Evolutionary conservation across 23 tunicate genomes (phyloP).

Genomic region (Corella eumyota): DNA sequence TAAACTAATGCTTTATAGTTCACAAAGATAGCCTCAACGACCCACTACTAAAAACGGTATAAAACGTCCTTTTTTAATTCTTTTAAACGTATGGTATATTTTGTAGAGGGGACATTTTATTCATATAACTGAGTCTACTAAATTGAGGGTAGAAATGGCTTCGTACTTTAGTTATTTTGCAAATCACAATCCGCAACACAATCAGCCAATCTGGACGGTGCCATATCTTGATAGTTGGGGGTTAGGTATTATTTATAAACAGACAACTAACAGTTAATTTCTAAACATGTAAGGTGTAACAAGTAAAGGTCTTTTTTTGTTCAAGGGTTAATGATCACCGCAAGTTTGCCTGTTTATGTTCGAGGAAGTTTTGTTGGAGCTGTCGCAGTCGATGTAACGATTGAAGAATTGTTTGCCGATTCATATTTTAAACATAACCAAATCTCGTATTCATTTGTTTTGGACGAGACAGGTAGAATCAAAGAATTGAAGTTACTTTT

Average conservation of each 20-base stretch:
- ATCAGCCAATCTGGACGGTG: slow-evolving; percentile 3
- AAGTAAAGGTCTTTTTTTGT: not conserved
- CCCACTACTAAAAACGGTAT: too few relatives aligned
- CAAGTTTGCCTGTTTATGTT: slow-evolving; percentile 4
- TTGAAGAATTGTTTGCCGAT: slow-evolving; percentile 23
- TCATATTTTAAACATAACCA: slow-evolving; percentile 19
- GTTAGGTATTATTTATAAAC: not conserved
- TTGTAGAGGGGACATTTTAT: slow-evolving; percentile 1
- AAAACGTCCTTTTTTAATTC: too few relatives aligned
- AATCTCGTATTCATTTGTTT: slow-evolving; percentile 51
- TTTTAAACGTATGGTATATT: too few relatives aligned
- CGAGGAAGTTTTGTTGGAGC: slow-evolving; percentile 11
- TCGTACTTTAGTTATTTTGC: slow-evolving; percentile 7
- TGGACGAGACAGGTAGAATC: slow-evolving; percentile 26
- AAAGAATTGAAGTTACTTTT: too few relatives aligned
- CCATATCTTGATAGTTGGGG: slow-evolving; percentile 9
- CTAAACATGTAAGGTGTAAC: not conserved
- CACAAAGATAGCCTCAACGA: too few relatives aligned
- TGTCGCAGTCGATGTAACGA: slow-evolving; percentile 20
- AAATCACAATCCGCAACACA: not conserved
- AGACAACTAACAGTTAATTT: too few relatives aligned
- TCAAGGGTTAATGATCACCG: slow-evolving; percentile 7
- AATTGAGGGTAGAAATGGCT: slow-evolving; percentile 6
- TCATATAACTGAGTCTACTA: not conserved
- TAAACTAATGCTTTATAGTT: too few relatives aligned